Conservation (phyloP, 1,140 invertebrate species). For the Brachionus paranguensis region DNA sequence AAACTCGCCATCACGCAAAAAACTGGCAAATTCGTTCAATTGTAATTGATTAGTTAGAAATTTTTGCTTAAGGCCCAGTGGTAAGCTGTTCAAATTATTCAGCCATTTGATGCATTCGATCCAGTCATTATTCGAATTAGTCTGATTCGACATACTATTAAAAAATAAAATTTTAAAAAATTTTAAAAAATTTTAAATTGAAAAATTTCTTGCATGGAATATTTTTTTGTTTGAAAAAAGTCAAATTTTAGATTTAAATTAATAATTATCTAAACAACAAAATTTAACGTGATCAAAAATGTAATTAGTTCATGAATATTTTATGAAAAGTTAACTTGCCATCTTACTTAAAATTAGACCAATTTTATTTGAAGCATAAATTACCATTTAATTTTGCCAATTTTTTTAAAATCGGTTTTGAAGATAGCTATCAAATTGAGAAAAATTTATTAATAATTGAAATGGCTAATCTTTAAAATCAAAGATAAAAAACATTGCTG, state of each 20-base stretch:
- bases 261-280: background rate
- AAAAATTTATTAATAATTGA: background rate
- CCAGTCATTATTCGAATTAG: conserved; percentile 22
- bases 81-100: background rate
- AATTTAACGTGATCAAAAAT: background rate
- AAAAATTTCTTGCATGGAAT: background rate
- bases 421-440: background rate
- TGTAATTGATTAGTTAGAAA: background rate
- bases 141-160: background rate
- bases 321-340: background rate
- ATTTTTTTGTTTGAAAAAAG: too few relatives aligned
- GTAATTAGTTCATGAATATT: background rate
- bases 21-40: conserved; percentile 18
- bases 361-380: background rate
- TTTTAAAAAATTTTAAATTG: background rate
- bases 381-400: background rate
- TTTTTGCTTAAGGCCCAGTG: background rate
- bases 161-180: background rate
- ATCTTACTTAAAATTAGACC: background rate
- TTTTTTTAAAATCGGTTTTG: background rate
- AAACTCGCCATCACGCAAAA: conserved; percentile 26
- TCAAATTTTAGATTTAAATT: background rate
- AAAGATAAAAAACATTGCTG: too few relatives aligned
- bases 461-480: too few relatives aligned
- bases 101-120: conserved; percentile 25